These are phyloP conservation scores for Pomacea canaliculata DNA, from an alignment of 2,888 invertebrate species.

Conservation along the genomic window DNA sequence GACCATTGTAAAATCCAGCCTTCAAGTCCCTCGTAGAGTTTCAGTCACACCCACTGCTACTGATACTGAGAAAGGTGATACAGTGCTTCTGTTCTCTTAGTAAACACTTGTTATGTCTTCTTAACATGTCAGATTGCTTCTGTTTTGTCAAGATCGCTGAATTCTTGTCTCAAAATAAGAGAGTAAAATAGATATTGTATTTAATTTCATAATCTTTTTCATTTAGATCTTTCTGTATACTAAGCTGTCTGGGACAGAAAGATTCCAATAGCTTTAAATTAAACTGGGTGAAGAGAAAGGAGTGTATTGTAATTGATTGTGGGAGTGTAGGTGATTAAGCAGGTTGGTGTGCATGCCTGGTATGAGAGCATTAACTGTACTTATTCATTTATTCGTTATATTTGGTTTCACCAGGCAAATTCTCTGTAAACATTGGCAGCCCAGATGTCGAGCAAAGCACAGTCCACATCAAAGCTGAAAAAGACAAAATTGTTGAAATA, in stretches of 20 bases:
- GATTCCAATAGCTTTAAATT: too few relatives aligned
- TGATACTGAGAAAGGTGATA: constrained; percentile 33
- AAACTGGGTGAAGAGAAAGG: too few relatives aligned
- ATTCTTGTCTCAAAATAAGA: too few relatives aligned
- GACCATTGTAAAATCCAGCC: constrained; percentile 17
- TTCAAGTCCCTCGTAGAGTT: constrained; percentile 6
- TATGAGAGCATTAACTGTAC: neutral
- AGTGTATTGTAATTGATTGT: too few relatives aligned
- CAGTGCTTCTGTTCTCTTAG: neutral
- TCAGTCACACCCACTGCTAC: constrained; percentile 19
- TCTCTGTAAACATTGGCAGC: constrained; percentile 8
- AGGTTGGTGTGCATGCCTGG: neutral
- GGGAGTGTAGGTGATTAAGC: neutral
- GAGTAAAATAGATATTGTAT: too few relatives aligned
- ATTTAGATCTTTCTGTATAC: too few relatives aligned
- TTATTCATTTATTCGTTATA: neutral
- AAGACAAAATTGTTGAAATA: constrained; percentile 16
- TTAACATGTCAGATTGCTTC: too few relatives aligned
- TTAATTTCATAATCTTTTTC: too few relatives aligned
- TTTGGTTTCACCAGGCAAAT: neutral
- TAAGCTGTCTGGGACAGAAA: too few relatives aligned
- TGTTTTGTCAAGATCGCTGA: too few relatives aligned
- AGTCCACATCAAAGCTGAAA: constrained; percentile 20
- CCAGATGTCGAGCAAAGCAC: constrained; percentile 15
- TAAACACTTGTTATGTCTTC: too few relatives aligned